Base-by-base conservation (phyloP, 2,113 vertebrate genomes). In the Ibidorhyncha struthersii region DNA sequence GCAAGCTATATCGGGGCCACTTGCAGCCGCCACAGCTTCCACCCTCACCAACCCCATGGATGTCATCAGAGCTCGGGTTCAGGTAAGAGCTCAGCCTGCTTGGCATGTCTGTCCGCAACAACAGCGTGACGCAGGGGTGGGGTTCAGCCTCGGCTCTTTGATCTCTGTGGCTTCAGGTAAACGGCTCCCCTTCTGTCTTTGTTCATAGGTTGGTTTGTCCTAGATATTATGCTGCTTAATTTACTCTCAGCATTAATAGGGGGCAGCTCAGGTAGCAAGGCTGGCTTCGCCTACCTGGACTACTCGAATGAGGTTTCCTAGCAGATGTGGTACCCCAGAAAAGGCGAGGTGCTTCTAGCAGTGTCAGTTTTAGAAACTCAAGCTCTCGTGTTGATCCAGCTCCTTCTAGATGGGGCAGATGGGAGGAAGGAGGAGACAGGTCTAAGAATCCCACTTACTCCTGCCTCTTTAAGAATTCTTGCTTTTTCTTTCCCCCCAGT, bases 21-120 rank as follows among this genome's bases (percentile, higher is more conserved):
- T 99, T 66, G 99, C 99, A 1, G 99, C 99, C 13, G 99, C 99
- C 3, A 99, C 99, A 0, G 99, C 99, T 52, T 99, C 99, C 82
- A 99, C 99, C 25, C 98, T 99, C 97, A 99, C 99, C 97, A 99
- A 99, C 93, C 99, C 99, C 53, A 99, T 99, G 99, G 99, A 99
- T 14, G 99, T 99, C 52, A 98, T 99, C 91, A 98, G 99, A 94
- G 99, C 99, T 12, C 98, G 99, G 43, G 99, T 99, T 7, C 99
- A 99, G 99, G 99, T 99, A 96, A 98, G 93, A 47, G 67, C 62
- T 67, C 21, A 4, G 53, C 71, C 5, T 70, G 41, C 63, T 32
- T 5, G 8, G 41, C 81, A 5, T 0, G 32, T 65, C 74, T 7
- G 30, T 27, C 56, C 2, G 23, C 4, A 0, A 0, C 29, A 3